phyloP scores from a whole-genome alignment of 1,140 invertebrate species.

The Drosophila jambulina region DNA sequence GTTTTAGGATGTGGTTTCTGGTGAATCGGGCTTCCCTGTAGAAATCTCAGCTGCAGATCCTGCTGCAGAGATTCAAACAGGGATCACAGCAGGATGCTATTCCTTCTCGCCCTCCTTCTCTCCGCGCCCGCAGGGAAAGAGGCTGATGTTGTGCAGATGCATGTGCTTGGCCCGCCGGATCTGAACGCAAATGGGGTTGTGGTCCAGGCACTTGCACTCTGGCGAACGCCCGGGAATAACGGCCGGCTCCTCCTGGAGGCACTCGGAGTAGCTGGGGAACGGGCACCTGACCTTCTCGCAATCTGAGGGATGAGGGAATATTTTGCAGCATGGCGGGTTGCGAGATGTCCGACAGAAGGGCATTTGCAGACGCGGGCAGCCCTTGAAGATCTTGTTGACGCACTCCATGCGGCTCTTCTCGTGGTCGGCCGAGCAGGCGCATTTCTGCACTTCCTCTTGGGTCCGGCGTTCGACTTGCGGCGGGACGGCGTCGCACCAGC shows the following conservation, averaged over 20 bases:
- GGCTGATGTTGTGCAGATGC: neutral
- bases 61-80: neutral
- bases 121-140: neutral
- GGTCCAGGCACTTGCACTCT: slow-evolving; percentile 29
- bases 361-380: slow-evolving; percentile 36
- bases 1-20: neutral
- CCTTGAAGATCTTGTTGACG: neutral
- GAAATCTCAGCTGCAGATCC: neutral
- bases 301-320: rapidly evolving
- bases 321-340: slow-evolving; percentile 29
- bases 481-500: slow-evolving; percentile 53
- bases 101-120: neutral
- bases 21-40: neutral
- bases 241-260: slow-evolving; percentile 17
- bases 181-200: neutral
- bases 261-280: slow-evolving; percentile 70
- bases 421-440: neutral
- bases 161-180: neutral
- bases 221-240: neutral
- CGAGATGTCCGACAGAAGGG: slow-evolving; percentile 51
- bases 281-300: slow-evolving; percentile 57
- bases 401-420: slow-evolving; percentile 15
- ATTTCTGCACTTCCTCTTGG: neutral
- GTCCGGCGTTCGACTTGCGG: slow-evolving; percentile 28
- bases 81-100: neutral